A percentile compares a stretch with the other conserved stretches of the same genome.
These are phyloP conservation scores for Benitochromis conjunctus DNA, from an alignment of 2,113 vertebrate species.

Conservation along the genomic window DNA sequence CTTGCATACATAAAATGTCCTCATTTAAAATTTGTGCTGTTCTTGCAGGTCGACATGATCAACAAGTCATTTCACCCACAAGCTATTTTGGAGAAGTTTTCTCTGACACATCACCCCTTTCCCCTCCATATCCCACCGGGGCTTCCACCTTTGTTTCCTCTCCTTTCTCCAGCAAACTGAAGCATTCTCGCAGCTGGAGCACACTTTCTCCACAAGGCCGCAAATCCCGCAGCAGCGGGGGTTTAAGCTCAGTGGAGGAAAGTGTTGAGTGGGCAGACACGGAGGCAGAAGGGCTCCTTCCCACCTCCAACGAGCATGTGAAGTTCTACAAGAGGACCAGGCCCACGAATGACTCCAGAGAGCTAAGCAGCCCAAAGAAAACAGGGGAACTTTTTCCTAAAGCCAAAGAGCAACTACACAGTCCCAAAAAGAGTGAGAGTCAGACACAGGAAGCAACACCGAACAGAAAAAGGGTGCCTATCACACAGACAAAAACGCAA, in stretches of 20 bases:
- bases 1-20: not conserved
- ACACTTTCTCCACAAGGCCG: slow-evolving; percentile 25
- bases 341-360: slow-evolving; percentile 49
- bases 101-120: slow-evolving; percentile 54
- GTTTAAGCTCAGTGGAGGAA: slow-evolving; percentile 46
- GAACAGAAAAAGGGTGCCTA: slow-evolving; percentile 29
- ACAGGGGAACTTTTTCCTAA: slow-evolving; percentile 51
- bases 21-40: slow-evolving; percentile 72
- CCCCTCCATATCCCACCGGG: slow-evolving; percentile 52
- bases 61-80: slow-evolving; percentile 55
- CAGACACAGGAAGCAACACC: slow-evolving; percentile 16
- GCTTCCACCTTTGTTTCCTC: slow-evolving; percentile 67
- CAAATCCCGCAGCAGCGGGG: slow-evolving; percentile 44
- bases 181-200: slow-evolving; percentile 68
- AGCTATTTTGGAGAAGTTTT: slow-evolving; percentile 47
- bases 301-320: slow-evolving; percentile 41
- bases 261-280: slow-evolving; percentile 36
- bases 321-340: slow-evolving; percentile 52
- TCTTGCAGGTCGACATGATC: slow-evolving; percentile 57
- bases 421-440: slow-evolving; percentile 54
- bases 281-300: slow-evolving; percentile 26
- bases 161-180: slow-evolving; percentile 48
- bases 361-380: slow-evolving; percentile 76
- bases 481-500: slow-evolving; percentile 1
- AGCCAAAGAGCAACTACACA: slow-evolving; percentile 58